These are phyloP conservation scores for Epinotia nisella DNA, from an alignment of 2,888 invertebrate species.

Conservation along the genomic window DNA sequence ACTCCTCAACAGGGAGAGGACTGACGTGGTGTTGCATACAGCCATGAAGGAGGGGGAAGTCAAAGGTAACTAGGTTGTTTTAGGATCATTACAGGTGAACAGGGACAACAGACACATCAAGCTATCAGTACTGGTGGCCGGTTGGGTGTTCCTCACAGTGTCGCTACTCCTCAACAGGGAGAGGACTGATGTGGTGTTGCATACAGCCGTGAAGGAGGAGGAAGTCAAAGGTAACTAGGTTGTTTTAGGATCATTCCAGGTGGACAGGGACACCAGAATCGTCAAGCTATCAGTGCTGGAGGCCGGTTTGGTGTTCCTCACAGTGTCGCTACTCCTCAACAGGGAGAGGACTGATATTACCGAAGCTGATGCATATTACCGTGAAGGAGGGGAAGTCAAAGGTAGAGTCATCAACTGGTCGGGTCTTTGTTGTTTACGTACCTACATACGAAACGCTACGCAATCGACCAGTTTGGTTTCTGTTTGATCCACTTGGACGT, in stretches of 20 bases:
- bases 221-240: slow-evolving; percentile 73
- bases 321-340: slow-evolving; percentile 87
- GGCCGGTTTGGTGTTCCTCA: slow-evolving; percentile 87
- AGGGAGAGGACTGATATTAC: slow-evolving; percentile 86
- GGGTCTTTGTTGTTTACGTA: too few species aligned
- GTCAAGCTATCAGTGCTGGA: slow-evolving; percentile 76
- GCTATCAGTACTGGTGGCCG: slow-evolving; percentile 75
- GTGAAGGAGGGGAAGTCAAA: slow-evolving; percentile 80
- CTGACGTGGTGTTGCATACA: slow-evolving; percentile 86
- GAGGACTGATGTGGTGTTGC: slow-evolving; percentile 85
- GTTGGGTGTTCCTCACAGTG: slow-evolving; percentile 88
- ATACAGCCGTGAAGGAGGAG: slow-evolving; percentile 85
- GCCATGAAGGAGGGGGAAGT: slow-evolving; percentile 82
- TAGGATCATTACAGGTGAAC: slow-evolving; percentile 53
- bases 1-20: slow-evolving; percentile 87
- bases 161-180: slow-evolving; percentile 88
- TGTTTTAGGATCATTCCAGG: slow-evolving; percentile 49
- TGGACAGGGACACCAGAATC: slow-evolving; percentile 56
- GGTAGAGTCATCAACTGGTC: too few species aligned
- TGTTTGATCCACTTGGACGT: too few species aligned
- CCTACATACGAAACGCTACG: too few species aligned
- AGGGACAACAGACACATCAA: slow-evolving; percentile 61
- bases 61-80: slow-evolving; percentile 66
- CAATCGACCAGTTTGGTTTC: too few species aligned
- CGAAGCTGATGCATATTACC: slow-evolving; percentile 87